Conservation (phyloP, 2,113 vertebrate species). For the Ellobius talpinus region DNA sequence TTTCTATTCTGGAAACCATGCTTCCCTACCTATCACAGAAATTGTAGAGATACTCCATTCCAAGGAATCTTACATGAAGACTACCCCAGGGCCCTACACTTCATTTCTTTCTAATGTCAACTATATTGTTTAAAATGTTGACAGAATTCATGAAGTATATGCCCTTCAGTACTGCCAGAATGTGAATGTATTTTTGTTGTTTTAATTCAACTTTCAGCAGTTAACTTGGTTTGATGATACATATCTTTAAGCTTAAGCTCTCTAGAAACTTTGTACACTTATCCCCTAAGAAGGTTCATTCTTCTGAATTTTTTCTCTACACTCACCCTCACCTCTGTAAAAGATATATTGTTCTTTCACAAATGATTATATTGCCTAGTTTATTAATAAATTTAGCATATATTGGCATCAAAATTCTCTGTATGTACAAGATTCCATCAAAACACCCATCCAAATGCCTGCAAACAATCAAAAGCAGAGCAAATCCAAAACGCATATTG, state of each 20-base stretch:
- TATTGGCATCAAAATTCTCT: background rate
- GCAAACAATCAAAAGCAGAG: too few relatives aligned
- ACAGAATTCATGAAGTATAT: background rate
- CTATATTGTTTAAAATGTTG: slow-evolving; percentile 4
- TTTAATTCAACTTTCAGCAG: slow-evolving; percentile 22
- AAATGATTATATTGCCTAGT: background rate
- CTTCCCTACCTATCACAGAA: background rate
- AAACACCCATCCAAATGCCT: background rate
- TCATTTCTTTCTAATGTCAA: background rate
- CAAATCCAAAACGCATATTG: background rate
- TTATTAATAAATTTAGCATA: background rate
- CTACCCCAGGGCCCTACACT: background rate
- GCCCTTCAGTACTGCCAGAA: background rate
- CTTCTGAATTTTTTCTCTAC: background rate
- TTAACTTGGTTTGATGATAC: background rate
- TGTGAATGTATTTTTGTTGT: slow-evolving; percentile 11
- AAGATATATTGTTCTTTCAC: background rate
- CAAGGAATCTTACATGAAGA: background rate
- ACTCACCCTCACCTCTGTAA: background rate
- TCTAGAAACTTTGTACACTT: background rate
- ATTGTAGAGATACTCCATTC: background rate
- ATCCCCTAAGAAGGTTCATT: background rate
- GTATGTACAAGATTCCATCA: background rate
- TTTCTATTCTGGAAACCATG: slow-evolving; percentile 51
- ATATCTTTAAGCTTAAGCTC: background rate